Evolutionary conservation across 2,888 invertebrate genomes (phyloP), one percentile per base, ranked within the genome.

Genomic region (Hydrotaea diabolus): DNA sequence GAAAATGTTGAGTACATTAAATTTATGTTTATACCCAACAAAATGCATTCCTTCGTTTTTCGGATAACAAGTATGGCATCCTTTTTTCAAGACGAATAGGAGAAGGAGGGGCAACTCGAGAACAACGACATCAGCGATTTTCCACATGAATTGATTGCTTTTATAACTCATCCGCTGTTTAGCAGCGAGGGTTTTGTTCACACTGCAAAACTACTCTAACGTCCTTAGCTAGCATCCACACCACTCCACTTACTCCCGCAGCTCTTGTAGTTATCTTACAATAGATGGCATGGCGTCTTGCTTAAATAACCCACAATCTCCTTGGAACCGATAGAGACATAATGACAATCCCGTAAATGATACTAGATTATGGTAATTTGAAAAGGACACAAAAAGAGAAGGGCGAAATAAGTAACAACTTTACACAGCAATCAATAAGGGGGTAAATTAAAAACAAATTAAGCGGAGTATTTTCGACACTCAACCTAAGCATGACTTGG

Each of bases 11-110:
- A 66, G 43, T 39, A 64, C 64, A 64, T 64, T 66, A 39, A 66
- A 66, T 66, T 66, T 66, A 66, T 66, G 66, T 66, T 66, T 66
- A 66, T 66, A 17, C 15, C 66, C 11, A 66, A 66, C 43, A 66
- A 31, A 66, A 39, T 66, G 66, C 43, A 66, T 39, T 66, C 66
- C 7, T 21, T 39, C 15, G 36, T 43, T 31, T n/a, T 64, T 39
- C 39, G 43, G 66, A 66, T 36, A 43, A 66, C 36, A 43, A 66
- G 66, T 19, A 9, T 21, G 11, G 17, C 43, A 66, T 66, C 17
- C 64, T 64, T 64, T 21, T 31, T 11, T 2, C 23, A 5, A 2
- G 31, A 7, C 7, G 31, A 7, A 2, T 7, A 31, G 31, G 31
- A 7, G 31, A 7, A 31, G 31, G 31, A 7, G 31, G 2, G 31